Evolutionary conservation across 1,140 invertebrate species (phyloP), one percentile per base, ranked within the genome.

Genomic region (Hylaeus volcanicus): DNA sequence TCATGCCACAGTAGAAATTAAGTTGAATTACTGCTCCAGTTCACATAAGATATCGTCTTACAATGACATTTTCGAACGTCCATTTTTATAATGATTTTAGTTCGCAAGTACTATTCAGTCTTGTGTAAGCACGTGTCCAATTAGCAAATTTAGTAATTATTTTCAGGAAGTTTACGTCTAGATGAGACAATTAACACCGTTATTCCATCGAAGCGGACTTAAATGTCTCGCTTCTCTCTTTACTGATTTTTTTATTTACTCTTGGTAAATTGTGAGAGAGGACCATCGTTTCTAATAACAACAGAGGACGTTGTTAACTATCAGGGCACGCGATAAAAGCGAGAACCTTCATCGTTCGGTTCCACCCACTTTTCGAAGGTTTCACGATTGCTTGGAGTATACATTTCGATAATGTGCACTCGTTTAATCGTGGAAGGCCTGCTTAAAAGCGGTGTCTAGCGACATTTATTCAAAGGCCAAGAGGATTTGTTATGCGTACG

Each of bases 391-490:
- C 60, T 37, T 41, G 60, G 61, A 79, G 6, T 68, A 75, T 56
- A 53, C 74, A 68, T 51, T 61, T 68, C 63, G 15, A 66, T 75
- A 68, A 79, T 75, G 53, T 80, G 72, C 77, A 73, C 51, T 74
- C 71, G 53, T 80, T 68, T 66, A 51, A 74, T 48, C 78, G 78
- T 74, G 64, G 26, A 43, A 56, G 55, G 55, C 68, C 78, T 74
- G 72, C 78, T 80, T 80, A 53, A 80, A 66, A 80, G 71, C 72
- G 53, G 64, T 80, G 72, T 75, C 53, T 60, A 37, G 53, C 63
- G 72, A 58, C 53, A 56, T 75, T 8, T 45, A 26, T 51, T 61
- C 41, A 15, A 74, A 14, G 48, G 43, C 55, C 26, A 9, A 5
- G 5, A 72, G 15, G 58, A 78, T 72, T 78, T 78, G 56, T 72